Evolutionary conservation across 2,113 vertebrate species (phyloP).

Genomic region (Probosciger aterrimus): DNA sequence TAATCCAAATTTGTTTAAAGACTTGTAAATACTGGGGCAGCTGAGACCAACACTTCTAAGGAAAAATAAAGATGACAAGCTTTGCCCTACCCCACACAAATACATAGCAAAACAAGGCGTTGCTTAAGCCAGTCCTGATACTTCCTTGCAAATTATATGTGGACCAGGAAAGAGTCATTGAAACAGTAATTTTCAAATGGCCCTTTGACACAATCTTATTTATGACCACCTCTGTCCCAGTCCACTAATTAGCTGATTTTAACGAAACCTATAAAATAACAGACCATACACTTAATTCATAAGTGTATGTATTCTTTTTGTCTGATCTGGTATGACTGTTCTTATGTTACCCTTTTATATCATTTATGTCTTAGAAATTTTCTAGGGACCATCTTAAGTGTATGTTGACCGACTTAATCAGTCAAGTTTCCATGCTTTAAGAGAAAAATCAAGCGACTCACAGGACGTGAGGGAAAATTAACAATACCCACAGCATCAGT

Average conservation of each 20-base stretch:
- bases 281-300: background rate
- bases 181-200: background rate
- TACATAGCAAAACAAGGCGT: background rate
- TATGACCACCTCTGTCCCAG: background rate
- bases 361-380: background rate
- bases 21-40: background rate
- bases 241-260: background rate
- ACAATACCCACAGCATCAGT: constrained; percentile 76
- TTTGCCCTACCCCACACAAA: background rate
- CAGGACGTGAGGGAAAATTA: background rate
- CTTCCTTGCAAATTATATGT: background rate
- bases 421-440: background rate
- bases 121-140: background rate
- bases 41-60: background rate
- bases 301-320: background rate
- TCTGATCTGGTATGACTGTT: background rate
- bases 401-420: no score
- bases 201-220: background rate
- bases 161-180: background rate
- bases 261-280: background rate
- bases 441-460: background rate
- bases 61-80: background rate
- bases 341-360: background rate
- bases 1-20: background rate
- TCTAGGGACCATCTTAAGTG: background rate